Evolutionary conservation across 2,797 vertebrate species (phyloP).

Genomic region (Brotula barbata): DNA sequence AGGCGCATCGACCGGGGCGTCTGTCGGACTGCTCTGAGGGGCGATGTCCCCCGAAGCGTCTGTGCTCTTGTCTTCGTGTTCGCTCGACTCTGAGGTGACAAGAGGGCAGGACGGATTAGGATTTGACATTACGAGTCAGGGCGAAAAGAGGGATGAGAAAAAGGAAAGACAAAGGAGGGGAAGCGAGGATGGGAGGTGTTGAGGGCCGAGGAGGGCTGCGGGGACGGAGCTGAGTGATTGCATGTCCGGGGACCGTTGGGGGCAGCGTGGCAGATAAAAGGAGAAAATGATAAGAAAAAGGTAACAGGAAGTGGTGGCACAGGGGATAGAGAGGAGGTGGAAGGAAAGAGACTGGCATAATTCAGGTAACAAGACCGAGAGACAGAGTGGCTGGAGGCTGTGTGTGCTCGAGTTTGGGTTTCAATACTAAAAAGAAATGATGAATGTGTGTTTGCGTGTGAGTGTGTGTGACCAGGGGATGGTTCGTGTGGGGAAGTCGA

Average conservation of each 20-base stretch:
- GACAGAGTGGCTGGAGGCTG: conserved; percentile 43
- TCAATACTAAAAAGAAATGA: conserved; percentile 10
- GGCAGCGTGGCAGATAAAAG: conserved; percentile 8
- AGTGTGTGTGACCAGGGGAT: conserved; percentile 3
- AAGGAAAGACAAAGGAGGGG: conserved; percentile 39
- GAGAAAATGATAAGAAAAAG: conserved; percentile 41
- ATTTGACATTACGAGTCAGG: conserved; percentile 17
- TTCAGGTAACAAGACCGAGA: conserved; percentile 52
- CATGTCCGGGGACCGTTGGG: conserved; percentile 19
- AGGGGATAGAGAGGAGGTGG: conserved; percentile 29
- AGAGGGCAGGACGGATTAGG: conserved; percentile 49
- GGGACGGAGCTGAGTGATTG: conserved; percentile 29
- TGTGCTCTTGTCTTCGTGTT: conserved; percentile 93
- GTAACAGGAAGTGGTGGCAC: conserved; percentile 43
- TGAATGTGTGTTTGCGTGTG: neutral
- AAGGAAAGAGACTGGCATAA: conserved; percentile 31
- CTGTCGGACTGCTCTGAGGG: conserved; percentile 74
- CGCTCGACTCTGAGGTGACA: conserved; percentile 87
- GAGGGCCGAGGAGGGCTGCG: conserved; percentile 7
- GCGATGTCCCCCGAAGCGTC: conserved; percentile 85
- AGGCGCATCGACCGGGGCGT: conserved; percentile 79
- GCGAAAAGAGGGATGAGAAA: conserved; percentile 17
- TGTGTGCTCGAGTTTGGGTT: conserved; percentile 69
- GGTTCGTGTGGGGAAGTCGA: conserved; percentile 36
- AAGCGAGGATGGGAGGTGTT: conserved; percentile 14